Evolutionary conservation across 2,888 invertebrate genomes (phyloP), one percentile per base, ranked within the genome.

Genomic region (Macaria notata): DNA sequence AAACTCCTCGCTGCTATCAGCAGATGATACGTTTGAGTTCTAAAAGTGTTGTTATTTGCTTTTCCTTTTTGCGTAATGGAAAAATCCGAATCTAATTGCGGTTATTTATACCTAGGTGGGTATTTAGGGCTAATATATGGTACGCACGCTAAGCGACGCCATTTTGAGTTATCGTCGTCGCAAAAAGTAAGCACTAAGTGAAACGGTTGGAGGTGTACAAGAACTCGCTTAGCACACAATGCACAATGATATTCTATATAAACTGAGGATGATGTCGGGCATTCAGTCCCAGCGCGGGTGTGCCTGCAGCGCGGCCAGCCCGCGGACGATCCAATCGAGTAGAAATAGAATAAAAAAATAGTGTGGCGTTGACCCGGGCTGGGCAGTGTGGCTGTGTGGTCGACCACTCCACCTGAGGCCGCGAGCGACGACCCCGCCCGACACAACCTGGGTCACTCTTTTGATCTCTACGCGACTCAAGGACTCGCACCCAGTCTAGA

Each of bases 321-420:
- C 41, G 54, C 59, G 44, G 45, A 45, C 46, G 36, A 46, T 54
- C 54, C 57, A 36, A 7, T 36, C 57, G 31, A 50, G 47, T 47
- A 59, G 54, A 57, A 48, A 61, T 56, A 61, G 57, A 62, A 61
- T 55, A 60, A 62, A 61, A 62, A 63, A 62, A 8, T 41, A 41
- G 41, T 46, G 60, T 62, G 68, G 61, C 69, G 62, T 63, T 69
- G 69, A 68, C 68, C 66, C 54, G 58, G 5, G 33, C 54, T 44
- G 43, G 30, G 47, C 50, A 54, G 19, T 19, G 19, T 44, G 52
- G 43, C 39, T 36, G 33, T 48, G 46, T 50, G 54, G 48, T 42
- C 19, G 19, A 19, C 54, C 55, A 46, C 51, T 41, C 49, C 53
- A 56, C 59, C 56, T 41, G 41, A 41, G 6, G 41, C 41, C 4